These are phyloP conservation scores for Argopecten irradians DNA, from an alignment of 1,140 invertebrate genomes.

Conservation along the genomic window DNA sequence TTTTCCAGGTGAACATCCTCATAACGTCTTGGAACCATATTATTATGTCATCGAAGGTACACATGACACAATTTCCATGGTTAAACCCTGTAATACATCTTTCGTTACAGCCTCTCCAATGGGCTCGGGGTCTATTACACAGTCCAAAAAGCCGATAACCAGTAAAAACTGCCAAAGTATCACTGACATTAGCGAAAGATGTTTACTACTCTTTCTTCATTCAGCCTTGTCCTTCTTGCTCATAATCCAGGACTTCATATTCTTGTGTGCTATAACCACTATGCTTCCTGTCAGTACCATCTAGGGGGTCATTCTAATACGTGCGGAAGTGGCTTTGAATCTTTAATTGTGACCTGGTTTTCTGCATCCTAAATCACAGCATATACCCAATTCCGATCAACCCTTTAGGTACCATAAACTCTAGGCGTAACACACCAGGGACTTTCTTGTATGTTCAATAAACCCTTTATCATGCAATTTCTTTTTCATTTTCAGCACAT, in stretches of 20 bases:
- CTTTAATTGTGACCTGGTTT: conserved; percentile 53
- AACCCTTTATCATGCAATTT: conserved; percentile 23
- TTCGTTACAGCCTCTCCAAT: conserved; percentile 29
- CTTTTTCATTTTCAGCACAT: conserved; percentile 15
- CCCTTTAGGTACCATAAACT: conserved; percentile 36
- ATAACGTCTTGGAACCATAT: conserved; percentile 19
- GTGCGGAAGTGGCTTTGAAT: conserved; percentile 34
- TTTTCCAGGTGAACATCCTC: conserved; percentile 24
- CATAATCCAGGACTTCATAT: conserved; percentile 62
- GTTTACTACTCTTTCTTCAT: conserved; percentile 71
- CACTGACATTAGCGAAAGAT: conserved; percentile 38
- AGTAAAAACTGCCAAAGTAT: conserved; percentile 47
- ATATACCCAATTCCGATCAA: conserved; percentile 50
- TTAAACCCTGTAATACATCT: neutral
- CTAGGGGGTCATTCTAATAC: conserved; percentile 56
- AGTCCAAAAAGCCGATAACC: neutral
- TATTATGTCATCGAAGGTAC: conserved; percentile 33
- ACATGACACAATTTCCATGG: conserved; percentile 29
- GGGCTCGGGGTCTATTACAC: neutral
- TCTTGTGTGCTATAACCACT: conserved; percentile 51
- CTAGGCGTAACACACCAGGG: conserved; percentile 33
- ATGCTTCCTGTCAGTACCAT: conserved; percentile 40
- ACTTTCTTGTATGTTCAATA: conserved; percentile 28
- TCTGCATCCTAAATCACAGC: conserved; percentile 59
- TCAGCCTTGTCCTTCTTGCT: conserved; percentile 72